These are phyloP conservation scores for Dysidea cf. avara DNA, from an alignment of 37 sponge, comb jelly and placozoan genomes.

Conservation along the genomic window DNA sequence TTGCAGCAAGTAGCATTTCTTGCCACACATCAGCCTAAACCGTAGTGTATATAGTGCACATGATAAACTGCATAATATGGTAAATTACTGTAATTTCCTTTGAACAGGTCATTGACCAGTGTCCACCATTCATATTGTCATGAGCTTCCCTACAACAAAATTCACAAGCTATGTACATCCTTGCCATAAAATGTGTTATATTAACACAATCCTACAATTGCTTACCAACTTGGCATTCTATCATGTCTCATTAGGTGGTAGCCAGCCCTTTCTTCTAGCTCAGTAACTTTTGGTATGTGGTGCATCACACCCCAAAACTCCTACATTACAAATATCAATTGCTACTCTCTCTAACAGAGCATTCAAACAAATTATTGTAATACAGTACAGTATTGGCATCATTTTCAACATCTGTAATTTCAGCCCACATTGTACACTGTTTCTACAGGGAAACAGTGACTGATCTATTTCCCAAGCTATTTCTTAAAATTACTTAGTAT, in stretches of 20 bases:
- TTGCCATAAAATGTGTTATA: neutral
- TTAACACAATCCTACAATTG: neutral
- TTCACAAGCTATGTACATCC: neutral
- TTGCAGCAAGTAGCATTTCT: constrained; percentile 62
- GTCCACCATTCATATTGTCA: constrained; percentile 51
- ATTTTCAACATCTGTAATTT: too few species aligned
- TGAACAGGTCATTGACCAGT: constrained; percentile 50
- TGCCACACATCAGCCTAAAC: constrained; percentile 50
- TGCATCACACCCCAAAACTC: constrained; percentile 70
- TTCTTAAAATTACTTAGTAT: too few species aligned
- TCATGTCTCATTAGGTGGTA: constrained; percentile 70
- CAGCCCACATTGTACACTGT: too few species aligned
- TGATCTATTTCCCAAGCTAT: too few species aligned
- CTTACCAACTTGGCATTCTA: constrained; percentile 59
- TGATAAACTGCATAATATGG: neutral
- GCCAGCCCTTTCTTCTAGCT: constrained; percentile 48
- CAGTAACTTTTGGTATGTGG: constrained; percentile 42
- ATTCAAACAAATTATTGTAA: too few species aligned
- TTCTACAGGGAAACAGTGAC: too few species aligned
- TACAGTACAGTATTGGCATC: too few species aligned
- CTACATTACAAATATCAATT: constrained; percentile 1
- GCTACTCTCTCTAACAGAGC: neutral
- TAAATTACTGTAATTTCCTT: constrained; percentile 58
- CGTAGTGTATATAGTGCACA: neutral
- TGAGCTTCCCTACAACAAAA: constrained; percentile 38